These are phyloP conservation scores for Callyntrura guangdongensis DNA, from an alignment of 2,888 invertebrate species.

Conservation along the genomic window DNA sequence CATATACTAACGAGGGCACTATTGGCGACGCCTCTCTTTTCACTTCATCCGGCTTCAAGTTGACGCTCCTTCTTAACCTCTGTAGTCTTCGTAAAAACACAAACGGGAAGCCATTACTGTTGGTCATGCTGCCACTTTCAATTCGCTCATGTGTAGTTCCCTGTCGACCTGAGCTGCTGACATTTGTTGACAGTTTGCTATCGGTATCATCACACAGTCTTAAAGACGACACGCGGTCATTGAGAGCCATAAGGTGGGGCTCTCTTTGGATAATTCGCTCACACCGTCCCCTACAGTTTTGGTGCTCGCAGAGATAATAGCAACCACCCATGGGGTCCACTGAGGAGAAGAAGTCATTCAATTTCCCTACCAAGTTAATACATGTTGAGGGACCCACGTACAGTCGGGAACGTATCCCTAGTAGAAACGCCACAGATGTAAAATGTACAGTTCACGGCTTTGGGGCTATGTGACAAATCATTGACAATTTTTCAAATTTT, in stretches of 20 bases:
- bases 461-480: constrained; percentile 20
- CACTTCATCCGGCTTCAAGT: neutral
- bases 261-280: constrained; percentile 46
- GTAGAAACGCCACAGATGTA: too few relatives aligned
- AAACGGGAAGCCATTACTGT: too few relatives aligned
- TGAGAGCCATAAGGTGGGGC: constrained; percentile 65
- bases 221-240: constrained; percentile 77
- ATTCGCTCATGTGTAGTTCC: neutral
- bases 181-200: too few relatives aligned
- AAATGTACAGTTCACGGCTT: neutral
- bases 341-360: constrained; percentile 79
- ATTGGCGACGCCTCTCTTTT: too few relatives aligned
- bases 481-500: neutral
- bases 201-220: constrained; percentile 40
- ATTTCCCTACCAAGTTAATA: constrained; percentile 76
- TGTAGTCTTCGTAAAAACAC: constrained; percentile 25
- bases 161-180: neutral
- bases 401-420: constrained; percentile 69
- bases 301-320: constrained; percentile 73
- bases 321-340: constrained; percentile 75
- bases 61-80: constrained; percentile 10
- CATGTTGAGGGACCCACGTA: constrained; percentile 66
- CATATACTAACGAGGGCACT: neutral
- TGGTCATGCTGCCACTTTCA: neutral
- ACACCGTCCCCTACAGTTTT: constrained; percentile 75